phyloP scores from a whole-genome alignment of 2,888 invertebrate species.

The Xylophagus ater region DNA sequence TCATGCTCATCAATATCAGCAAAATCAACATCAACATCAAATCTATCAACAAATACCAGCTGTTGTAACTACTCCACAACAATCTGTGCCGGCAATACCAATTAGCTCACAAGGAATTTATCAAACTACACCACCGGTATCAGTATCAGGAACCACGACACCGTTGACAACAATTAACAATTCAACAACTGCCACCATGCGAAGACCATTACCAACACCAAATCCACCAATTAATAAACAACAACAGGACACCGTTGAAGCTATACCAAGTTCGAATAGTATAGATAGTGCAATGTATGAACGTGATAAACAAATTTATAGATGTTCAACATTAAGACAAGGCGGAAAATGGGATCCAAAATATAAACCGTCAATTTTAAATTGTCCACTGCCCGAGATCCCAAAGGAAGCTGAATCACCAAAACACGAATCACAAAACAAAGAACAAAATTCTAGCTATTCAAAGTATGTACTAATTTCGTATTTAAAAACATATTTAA shows the following conservation, averaged over 20 bases:
- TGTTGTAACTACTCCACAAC: no score
- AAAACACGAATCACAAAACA: slow-evolving; percentile 25
- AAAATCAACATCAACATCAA: slow-evolving; percentile 32
- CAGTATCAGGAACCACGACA: no score
- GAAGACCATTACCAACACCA: slow-evolving; percentile 21
- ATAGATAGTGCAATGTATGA: slow-evolving; percentile 37
- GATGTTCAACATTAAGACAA: slow-evolving; percentile 38
- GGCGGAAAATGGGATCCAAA: slow-evolving; percentile 40
- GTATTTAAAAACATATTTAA: no score
- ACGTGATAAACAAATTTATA: slow-evolving; percentile 39
- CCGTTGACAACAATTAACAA: slow-evolving; percentile 31
- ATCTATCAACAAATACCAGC: slow-evolving; percentile 39
- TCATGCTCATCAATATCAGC: slow-evolving; percentile 37
- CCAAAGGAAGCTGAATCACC: slow-evolving; percentile 38
- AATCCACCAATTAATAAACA: slow-evolving; percentile 1
- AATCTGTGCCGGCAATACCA: no score
- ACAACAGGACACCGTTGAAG: slow-evolving; percentile 26
- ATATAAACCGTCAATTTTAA: slow-evolving; percentile 39
- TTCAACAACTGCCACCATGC: slow-evolving; percentile 35
- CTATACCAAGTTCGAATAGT: slow-evolving; percentile 27
- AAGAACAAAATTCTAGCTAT: slow-evolving; percentile 29
- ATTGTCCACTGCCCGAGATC: slow-evolving; percentile 39
- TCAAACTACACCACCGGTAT: no score
- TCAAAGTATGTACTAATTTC: slow-evolving; percentile 31
- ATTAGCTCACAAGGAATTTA: no score